Base-by-base conservation (phyloP, 2,797 vertebrate genomes). In the Lycodopsis pacificus region DNA sequence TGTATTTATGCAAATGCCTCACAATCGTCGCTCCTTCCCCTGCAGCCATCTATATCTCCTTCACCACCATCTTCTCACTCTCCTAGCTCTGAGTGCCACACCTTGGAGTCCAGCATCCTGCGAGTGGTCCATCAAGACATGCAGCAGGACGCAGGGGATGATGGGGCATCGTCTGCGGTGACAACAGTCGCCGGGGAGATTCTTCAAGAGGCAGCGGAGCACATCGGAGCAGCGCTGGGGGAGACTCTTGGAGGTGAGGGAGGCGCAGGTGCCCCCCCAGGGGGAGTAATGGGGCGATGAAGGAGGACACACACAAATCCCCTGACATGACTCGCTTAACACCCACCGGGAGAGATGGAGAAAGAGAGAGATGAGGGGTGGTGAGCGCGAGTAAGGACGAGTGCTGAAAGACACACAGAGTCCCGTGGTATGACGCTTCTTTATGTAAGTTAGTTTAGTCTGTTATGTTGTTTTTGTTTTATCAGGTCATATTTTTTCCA, bases 241-340 rank as follows among this genome's bases (percentile, higher is more conserved):
- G 96, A 97, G 95, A 94, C 96, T 88, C 96, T 98, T 83, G 94
- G 97, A 98, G 97, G 97, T 98, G 95, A 97, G 97, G 91, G 93
- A 94, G 91, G 91, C 82, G 77, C 71, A 88, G 86, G 79, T 75
- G 54, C 79, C 81, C 92, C 92, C 91, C 94, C 86, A 89, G 92
- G 95, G 95, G 93, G 94, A 93, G 95, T 98, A 97, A 97, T 98
- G 97, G 96, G 94, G 94, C 97, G 95, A 94, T 95, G 95, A 96
- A 89, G 79, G 87, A 93, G 81, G 87, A 94, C 93, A 94, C 94
- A 94, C 96, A 95, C 95, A 95, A 96, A 94, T 96, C 91, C 95
- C 87, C 92, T 96, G 96, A 96, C 95, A 96, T 96, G 96, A 96
- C 95, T 97, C 96, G 95, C 94, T 97, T 97, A 97, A 97, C 97